A percentile compares a stretch with the other conserved stretches of the same genome.
Conservation (phyloP, 2,113 vertebrate genomes). For the Galeopterus variegatus region DNA sequence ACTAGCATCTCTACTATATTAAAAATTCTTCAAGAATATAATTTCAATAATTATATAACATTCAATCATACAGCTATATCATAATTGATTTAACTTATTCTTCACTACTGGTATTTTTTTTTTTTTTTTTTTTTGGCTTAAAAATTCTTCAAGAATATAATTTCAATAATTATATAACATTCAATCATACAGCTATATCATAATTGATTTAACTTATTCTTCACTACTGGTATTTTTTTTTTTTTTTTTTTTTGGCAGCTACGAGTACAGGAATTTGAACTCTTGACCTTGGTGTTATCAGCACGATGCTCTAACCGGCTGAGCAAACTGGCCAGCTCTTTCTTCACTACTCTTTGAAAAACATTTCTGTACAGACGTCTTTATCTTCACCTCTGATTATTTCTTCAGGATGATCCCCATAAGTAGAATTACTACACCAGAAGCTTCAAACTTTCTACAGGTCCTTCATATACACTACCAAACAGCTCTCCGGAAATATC, state of each 20-base stretch:
- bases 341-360: background rate
- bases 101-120: no score
- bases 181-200: background rate
- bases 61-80: background rate
- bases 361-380: background rate
- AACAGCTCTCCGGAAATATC: background rate
- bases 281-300: no score
- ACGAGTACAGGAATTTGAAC: no score
- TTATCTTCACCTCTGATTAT: background rate
- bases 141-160: constrained; percentile 9
- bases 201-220: background rate
- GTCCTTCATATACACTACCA: background rate
- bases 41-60: background rate
- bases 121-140: background rate
- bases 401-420: background rate
- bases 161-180: background rate
- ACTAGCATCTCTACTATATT: background rate
- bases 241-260: no score
- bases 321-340: no score
- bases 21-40: constrained; percentile 1
- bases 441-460: background rate
- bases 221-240: no score
- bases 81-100: background rate
- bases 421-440: background rate
- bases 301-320: no score